A percentile compares a stretch with the other conserved stretches of the same genome.
phyloP scores from a whole-genome alignment of 1,140 invertebrate genomes.

The Eriocheir sinensis region DNA sequence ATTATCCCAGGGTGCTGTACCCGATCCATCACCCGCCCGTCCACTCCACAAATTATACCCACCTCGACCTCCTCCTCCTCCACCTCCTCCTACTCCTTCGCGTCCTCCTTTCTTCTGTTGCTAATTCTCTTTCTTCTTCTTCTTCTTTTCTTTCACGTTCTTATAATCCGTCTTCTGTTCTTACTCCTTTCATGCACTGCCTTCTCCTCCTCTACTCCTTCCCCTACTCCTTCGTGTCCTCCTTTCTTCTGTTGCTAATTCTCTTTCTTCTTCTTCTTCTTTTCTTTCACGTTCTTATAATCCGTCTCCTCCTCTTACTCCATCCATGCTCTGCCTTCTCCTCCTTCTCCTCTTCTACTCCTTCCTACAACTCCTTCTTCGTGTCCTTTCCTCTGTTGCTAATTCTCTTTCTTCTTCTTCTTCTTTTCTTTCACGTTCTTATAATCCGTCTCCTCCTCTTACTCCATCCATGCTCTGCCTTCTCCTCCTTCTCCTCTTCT shows the following conservation, averaged over 20 bases:
- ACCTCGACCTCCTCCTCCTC: neutral
- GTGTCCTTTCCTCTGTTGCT: neutral
- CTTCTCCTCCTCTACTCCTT: neutral
- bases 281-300: neutral
- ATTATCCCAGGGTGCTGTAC: slow-evolving; percentile 43
- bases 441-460: neutral
- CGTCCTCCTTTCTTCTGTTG: neutral
- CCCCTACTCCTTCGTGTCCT: neutral
- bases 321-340: neutral
- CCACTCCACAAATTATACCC: slow-evolving; percentile 11
- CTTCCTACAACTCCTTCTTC: neutral
- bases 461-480: neutral
- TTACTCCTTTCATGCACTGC: neutral
- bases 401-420: neutral
- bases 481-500: neutral
- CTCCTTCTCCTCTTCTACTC: neutral
- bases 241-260: neutral
- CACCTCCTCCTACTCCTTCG: neutral
- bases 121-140: neutral
- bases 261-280: neutral
- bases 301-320: no score
- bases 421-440: neutral
- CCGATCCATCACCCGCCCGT: neutral
- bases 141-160: neutral
- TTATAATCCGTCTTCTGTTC: no score